These are phyloP conservation scores for Tortricodes alternella DNA, from an alignment of 2,888 invertebrate genomes.

Conservation along the genomic window DNA sequence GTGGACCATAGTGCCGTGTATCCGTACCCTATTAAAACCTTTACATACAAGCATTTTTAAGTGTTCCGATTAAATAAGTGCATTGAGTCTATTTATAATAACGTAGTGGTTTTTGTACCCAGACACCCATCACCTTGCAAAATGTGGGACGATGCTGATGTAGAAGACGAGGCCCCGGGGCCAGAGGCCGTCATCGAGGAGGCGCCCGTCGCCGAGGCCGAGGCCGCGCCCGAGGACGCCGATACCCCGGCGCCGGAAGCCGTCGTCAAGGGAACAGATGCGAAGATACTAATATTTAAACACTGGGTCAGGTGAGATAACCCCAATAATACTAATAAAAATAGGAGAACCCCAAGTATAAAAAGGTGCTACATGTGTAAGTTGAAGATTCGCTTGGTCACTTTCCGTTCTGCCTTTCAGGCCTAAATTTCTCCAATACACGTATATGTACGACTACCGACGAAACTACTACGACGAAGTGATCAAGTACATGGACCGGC, in stretches of 20 bases:
- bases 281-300: slow-evolving; percentile 87
- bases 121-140: slow-evolving; percentile 62
- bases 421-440: slow-evolving; percentile 91
- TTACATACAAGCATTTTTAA: neutral
- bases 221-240: slow-evolving; percentile 67
- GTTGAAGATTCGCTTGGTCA: neutral
- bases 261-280: slow-evolving; percentile 75
- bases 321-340: too few relatives aligned
- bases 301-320: slow-evolving; percentile 89
- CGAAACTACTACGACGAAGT: slow-evolving; percentile 94
- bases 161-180: slow-evolving; percentile 70
- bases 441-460: slow-evolving; percentile 91
- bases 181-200: slow-evolving; percentile 51
- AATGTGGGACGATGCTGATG: slow-evolving; percentile 83
- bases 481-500: slow-evolving; percentile 90
- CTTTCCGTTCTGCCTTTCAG: slow-evolving; percentile 64
- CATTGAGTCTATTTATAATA: slow-evolving; percentile 19
- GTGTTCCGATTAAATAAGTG: slow-evolving; percentile 11
- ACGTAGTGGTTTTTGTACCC: slow-evolving; percentile 59
- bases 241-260: slow-evolving; percentile 69
- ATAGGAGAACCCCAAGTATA: neutral
- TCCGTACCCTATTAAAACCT: neutral
- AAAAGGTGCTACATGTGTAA: neutral
- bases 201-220: slow-evolving; percentile 50
- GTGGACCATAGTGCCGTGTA: slow-evolving; percentile 44